Conservation (phyloP, 2,797 vertebrate genomes). For the Cossypha niveicapilla region DNA sequence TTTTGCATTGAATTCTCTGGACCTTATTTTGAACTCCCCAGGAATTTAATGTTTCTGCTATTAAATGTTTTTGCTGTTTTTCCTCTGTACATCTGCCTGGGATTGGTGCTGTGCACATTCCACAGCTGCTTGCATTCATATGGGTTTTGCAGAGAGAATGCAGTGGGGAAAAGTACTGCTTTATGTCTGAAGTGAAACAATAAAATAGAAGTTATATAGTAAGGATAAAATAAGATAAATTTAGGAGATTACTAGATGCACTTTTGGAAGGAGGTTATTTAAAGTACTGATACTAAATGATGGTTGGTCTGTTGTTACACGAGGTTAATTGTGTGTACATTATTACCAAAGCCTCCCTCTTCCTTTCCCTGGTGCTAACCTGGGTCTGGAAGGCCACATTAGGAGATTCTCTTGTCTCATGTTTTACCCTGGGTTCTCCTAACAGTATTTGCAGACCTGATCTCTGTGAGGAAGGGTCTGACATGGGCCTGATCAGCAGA, state of each 20-base stretch:
- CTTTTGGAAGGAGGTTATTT: neutral
- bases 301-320: neutral
- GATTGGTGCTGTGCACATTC: neutral
- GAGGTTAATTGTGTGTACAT: neutral
- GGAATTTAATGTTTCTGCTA: neutral
- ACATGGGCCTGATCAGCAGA: neutral
- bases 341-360: neutral
- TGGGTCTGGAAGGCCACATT: neutral
- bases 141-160: neutral
- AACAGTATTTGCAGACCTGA: neutral
- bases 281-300: neutral
- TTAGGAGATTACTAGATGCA: neutral
- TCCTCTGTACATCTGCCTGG: neutral
- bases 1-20: neutral
- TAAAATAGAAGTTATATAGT: neutral
- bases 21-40: neutral
- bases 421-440: neutral
- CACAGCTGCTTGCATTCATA: neutral
- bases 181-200: neutral
- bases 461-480: neutral
- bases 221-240: neutral
- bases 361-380: neutral
- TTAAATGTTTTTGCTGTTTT: neutral
- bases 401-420: neutral
- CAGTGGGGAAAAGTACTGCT: neutral